These are phyloP conservation scores for Sericinus montela DNA, from an alignment of 2,888 invertebrate genomes.

Conservation along the genomic window DNA sequence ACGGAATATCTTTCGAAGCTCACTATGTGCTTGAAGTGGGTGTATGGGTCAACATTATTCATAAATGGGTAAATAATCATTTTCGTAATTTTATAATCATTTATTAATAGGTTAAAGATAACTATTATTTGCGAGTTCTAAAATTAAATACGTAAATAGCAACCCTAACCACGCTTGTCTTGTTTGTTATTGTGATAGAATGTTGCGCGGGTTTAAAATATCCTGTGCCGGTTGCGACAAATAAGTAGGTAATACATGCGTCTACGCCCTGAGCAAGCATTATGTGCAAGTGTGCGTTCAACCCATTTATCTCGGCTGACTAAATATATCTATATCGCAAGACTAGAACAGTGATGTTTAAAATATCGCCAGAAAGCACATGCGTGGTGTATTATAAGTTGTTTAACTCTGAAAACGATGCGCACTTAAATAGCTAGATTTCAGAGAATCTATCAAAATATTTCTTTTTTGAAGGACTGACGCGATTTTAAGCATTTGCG, in stretches of 20 bases:
- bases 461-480: slow-evolving; percentile 47
- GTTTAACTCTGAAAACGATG: slow-evolving; percentile 73
- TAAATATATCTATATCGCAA: slow-evolving; percentile 42
- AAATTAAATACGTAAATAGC: background rate
- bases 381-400: slow-evolving; percentile 51
- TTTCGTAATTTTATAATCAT: no score
- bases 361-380: slow-evolving; percentile 54
- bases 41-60: no score
- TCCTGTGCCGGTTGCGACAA: slow-evolving; percentile 19
- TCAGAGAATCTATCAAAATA: slow-evolving; percentile 37
- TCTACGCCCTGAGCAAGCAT: slow-evolving; percentile 1
- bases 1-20: no score
- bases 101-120: no score
- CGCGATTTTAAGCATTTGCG: slow-evolving; percentile 38
- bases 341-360: slow-evolving; percentile 39
- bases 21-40: no score
- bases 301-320: slow-evolving; percentile 44
- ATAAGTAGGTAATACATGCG: slow-evolving; percentile 12
- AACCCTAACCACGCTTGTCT: slow-evolving; percentile 1
- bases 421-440: slow-evolving; percentile 59
- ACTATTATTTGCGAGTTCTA: no score
- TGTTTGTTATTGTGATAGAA: slow-evolving; percentile 23
- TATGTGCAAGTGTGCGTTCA: slow-evolving; percentile 26
- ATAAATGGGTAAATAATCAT: no score
- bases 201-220: slow-evolving; percentile 24